These are phyloP conservation scores for Sebastes hopkinsi DNA, from an alignment of 2,797 vertebrate genomes.

Conservation along the genomic window DNA sequence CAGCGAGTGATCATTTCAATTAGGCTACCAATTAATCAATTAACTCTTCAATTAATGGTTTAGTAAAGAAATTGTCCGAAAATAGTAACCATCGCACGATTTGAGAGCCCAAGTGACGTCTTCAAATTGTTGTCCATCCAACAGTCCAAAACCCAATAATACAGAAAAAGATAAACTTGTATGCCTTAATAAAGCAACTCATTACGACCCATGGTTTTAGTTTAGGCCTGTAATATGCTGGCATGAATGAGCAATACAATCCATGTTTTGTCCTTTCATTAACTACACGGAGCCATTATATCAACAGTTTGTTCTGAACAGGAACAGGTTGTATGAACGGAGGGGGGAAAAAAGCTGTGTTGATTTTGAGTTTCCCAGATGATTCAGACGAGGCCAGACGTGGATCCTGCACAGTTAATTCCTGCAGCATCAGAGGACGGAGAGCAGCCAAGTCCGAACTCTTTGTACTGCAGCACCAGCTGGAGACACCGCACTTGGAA, in stretches of 20 bases:
- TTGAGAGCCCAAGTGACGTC: not conserved
- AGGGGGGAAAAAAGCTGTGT: not conserved
- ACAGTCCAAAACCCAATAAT: not conserved
- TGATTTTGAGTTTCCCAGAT: slow-evolving; percentile 6
- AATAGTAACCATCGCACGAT: not conserved
- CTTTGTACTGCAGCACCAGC: slow-evolving; percentile 36
- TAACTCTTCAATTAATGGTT: not conserved
- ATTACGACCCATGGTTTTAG: slow-evolving; percentile 20
- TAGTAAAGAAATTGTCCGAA: not conserved
- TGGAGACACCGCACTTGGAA: slow-evolving; percentile 18
- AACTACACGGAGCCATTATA: not conserved
- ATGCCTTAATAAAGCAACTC: slow-evolving; percentile 1
- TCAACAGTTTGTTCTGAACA: slow-evolving; percentile 20
- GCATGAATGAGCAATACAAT: slow-evolving; percentile 32
- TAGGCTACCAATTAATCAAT: not conserved
- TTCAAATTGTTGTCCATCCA: not conserved
- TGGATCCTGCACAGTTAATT: slow-evolving; percentile 34
- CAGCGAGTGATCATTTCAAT: not conserved
- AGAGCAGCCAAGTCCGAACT: slow-evolving; percentile 36
- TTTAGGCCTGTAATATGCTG: slow-evolving; percentile 19
- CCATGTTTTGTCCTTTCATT: slow-evolving; percentile 10
- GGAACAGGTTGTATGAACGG: not conserved
- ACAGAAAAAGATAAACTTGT: not conserved
- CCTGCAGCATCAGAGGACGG: slow-evolving; percentile 41
- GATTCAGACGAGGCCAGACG: slow-evolving; percentile 25